phyloP scores from a whole-genome alignment of 1,140 invertebrate genomes.

The Atta cephalotes region DNA sequence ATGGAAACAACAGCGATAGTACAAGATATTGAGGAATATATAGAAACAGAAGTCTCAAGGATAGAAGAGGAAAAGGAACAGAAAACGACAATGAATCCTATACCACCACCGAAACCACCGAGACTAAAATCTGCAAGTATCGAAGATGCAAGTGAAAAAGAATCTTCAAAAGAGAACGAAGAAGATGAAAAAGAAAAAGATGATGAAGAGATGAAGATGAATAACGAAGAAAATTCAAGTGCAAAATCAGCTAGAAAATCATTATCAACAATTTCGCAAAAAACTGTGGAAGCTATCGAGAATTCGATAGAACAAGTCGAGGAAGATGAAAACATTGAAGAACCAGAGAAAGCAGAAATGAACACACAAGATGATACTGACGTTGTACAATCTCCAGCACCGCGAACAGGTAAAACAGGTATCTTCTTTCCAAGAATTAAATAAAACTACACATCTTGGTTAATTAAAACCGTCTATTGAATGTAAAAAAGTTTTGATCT shows the following conservation, averaged over 20 bases:
- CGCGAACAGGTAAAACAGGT: conserved; percentile 67
- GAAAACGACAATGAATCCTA: conserved; percentile 14
- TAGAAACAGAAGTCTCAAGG: not conserved
- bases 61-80: conserved; percentile 16
- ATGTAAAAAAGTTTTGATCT: too few species aligned
- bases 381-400: conserved; percentile 75
- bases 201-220: conserved; percentile 67
- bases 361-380: conserved; percentile 74
- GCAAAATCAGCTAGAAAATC: conserved; percentile 39
- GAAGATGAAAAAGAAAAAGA: conserved; percentile 28
- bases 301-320: conserved; percentile 65
- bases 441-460: not conserved
- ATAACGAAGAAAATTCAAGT: conserved; percentile 53
- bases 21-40: conserved; percentile 31
- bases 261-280: not conserved
- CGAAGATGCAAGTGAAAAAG: conserved; percentile 1
- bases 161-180: conserved; percentile 33
- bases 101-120: conserved; percentile 77
- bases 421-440: not conserved
- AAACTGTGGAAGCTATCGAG: conserved; percentile 42
- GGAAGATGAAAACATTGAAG: not conserved
- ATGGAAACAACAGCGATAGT: not conserved
- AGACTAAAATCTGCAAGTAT: conserved; percentile 73
- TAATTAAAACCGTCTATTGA: too few species aligned
- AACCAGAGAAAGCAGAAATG: conserved; percentile 55